phyloP scores from a whole-genome alignment of 2,113 vertebrate species.

The Nothoprocta pentlandii region DNA sequence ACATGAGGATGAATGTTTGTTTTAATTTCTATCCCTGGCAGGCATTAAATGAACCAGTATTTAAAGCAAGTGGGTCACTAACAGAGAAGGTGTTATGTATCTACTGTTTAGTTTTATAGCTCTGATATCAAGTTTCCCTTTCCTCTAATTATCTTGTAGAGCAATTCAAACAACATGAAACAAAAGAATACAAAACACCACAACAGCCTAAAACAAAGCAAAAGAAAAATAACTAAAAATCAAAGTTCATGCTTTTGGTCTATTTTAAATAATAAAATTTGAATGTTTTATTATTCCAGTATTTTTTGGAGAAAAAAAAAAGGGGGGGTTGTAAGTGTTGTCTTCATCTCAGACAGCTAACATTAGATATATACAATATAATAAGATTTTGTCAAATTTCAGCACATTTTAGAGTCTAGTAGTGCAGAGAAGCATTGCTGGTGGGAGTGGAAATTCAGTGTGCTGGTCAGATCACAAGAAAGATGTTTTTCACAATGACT shows the following conservation, averaged over 20 bases:
- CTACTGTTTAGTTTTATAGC: not conserved
- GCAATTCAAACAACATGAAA: not conserved
- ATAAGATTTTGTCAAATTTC: not conserved
- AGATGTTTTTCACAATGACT: not conserved
- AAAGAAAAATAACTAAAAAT: not conserved
- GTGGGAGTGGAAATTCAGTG: fast-evolving
- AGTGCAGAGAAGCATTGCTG: not conserved
- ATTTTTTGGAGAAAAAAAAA: not conserved
- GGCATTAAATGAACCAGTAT: not conserved
- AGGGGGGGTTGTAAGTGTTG: not conserved
- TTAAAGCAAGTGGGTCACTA: not conserved
- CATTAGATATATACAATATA: too few species aligned
- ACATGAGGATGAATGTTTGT: not conserved
- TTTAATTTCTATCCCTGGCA: not conserved
- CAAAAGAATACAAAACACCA: not conserved
- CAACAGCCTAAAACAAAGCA: not conserved
- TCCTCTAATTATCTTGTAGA: not conserved
- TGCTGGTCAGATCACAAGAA: not conserved
- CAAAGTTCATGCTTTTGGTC: too few species aligned
- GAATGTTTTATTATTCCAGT: not conserved
- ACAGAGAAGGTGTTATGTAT: not conserved
- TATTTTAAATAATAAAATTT: not conserved
- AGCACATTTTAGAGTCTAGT: not conserved
- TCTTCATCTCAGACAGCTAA: not conserved
- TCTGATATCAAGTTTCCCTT: not conserved